These are phyloP conservation scores for Masnerella sp. DNA, from an alignment of 2,888 invertebrate genomes.

Conservation along the genomic window DNA sequence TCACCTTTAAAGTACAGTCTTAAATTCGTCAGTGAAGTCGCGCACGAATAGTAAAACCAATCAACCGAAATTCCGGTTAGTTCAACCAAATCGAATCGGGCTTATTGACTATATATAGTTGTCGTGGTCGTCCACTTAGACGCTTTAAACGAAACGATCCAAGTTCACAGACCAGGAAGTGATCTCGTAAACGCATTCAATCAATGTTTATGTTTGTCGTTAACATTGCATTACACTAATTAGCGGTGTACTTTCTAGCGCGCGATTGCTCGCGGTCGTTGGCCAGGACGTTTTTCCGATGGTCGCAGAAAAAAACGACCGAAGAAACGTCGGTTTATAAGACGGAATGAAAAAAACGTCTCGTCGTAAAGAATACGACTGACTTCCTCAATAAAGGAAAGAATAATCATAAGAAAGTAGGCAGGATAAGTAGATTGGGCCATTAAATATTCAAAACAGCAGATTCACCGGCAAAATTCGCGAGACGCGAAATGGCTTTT, in stretches of 20 bases:
- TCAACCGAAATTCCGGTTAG: constrained; percentile 24
- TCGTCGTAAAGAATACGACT: constrained; percentile 27
- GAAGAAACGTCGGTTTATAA: neutral
- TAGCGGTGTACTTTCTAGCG: too few relatives aligned
- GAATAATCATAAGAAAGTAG: constrained; percentile 45
- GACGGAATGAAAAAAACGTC: constrained; percentile 13
- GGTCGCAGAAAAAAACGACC: too few relatives aligned
- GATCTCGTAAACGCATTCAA: too few relatives aligned
- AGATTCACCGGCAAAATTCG: constrained; percentile 56
- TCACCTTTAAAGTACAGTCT: too few relatives aligned
- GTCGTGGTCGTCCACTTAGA: too few relatives aligned
- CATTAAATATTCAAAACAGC: constrained; percentile 62
- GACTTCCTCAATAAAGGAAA: constrained; percentile 45
- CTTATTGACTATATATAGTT: too few relatives aligned
- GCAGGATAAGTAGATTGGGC: constrained; percentile 61
- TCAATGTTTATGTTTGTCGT: neutral
- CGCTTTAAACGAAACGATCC: too few relatives aligned
- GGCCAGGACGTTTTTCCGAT: neutral
- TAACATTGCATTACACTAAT: neutral
- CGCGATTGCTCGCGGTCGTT: neutral
- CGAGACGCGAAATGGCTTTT: constrained; percentile 63
- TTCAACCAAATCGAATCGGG: constrained; percentile 32
- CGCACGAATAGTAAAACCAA: constrained; percentile 20
- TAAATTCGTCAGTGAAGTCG: too few relatives aligned
- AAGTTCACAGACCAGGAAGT: too few relatives aligned